phyloP scores from a whole-genome alignment of 2,888 invertebrate species.

The Pandemis cinnamomeana region DNA sequence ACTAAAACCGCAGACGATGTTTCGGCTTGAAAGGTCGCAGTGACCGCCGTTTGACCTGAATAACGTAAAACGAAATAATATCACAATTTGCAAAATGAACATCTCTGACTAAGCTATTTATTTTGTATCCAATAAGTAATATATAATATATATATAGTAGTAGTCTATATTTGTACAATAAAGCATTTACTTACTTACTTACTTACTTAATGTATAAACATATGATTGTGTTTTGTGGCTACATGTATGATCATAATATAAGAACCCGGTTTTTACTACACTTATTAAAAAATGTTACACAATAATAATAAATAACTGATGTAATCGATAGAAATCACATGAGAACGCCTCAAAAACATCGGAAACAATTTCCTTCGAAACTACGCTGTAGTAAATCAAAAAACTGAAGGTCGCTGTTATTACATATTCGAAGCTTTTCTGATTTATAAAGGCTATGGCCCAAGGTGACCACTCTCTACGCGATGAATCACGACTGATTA shows the following conservation, averaged over 20 bases:
- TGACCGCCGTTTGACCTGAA: conserved; percentile 7
- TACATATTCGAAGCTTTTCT: conserved; percentile 33
- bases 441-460: conserved; percentile 31
- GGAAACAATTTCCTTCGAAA: conserved; percentile 10
- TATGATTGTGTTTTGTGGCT: not conserved
- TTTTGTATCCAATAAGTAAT: not conserved
- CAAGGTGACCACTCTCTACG: conserved; percentile 40
- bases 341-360: conserved; percentile 6
- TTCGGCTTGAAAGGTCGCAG: conserved; percentile 1
- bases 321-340: conserved; percentile 9
- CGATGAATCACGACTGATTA: conserved; percentile 22
- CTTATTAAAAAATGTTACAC: conserved; percentile 1
- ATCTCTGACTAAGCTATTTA: not conserved
- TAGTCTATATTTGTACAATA: too few species aligned
- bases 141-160: too few species aligned
- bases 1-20: not conserved
- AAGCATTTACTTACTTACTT: too few species aligned
- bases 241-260: not conserved
- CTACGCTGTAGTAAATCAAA: conserved; percentile 29
- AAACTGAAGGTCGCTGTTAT: conserved; percentile 27
- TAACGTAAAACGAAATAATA: not conserved
- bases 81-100: not conserved
- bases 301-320: conserved; percentile 10
- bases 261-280: not conserved
- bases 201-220: not conserved